Conservation (phyloP, 1,140 invertebrate species). For the Nasonia longicornis region DNA sequence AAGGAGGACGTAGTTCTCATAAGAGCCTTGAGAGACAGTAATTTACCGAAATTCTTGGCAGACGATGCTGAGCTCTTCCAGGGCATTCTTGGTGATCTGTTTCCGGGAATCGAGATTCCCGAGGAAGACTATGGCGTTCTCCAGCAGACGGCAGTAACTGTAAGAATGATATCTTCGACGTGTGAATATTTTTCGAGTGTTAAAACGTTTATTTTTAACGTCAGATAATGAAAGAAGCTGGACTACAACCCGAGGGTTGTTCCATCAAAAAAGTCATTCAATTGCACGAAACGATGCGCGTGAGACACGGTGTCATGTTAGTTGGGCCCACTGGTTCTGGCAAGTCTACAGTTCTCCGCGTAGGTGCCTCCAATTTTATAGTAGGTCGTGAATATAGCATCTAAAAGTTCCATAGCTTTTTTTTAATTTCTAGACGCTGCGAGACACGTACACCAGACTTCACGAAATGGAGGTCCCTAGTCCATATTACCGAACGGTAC, state of each 20-base stretch:
- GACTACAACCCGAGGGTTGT: conserved; percentile 74
- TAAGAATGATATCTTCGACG: background rate
- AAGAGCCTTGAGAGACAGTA: conserved; percentile 89
- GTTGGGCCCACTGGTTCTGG: conserved; percentile 90
- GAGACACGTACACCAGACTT: conserved; percentile 75
- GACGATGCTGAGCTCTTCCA: conserved; percentile 86
- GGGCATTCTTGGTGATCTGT: conserved; percentile 90
- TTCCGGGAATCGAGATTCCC: conserved; percentile 85
- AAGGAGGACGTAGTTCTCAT: conserved; percentile 83
- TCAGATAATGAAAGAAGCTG: conserved; percentile 68
- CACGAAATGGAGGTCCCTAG: conserved; percentile 70
- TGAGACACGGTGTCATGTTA: conserved; percentile 93
- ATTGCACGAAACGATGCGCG: conserved; percentile 92
- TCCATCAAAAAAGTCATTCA: conserved; percentile 85
- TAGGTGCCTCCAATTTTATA: conserved; percentile 54
- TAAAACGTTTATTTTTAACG: background rate
- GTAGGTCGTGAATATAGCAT: too few species aligned
- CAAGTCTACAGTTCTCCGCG: conserved; percentile 79
- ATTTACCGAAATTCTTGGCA: conserved; percentile 91
- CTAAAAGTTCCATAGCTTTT: too few species aligned
- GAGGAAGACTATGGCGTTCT: conserved; percentile 83
- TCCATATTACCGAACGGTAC: conserved; percentile 74
- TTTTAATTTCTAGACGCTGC: conserved; percentile 69
- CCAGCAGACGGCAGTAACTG: conserved; percentile 71
- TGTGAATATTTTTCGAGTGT: background rate